Evolutionary conservation across 1,140 invertebrate genomes (phyloP).

Genomic region (Elymnias hypermnestra): DNA sequence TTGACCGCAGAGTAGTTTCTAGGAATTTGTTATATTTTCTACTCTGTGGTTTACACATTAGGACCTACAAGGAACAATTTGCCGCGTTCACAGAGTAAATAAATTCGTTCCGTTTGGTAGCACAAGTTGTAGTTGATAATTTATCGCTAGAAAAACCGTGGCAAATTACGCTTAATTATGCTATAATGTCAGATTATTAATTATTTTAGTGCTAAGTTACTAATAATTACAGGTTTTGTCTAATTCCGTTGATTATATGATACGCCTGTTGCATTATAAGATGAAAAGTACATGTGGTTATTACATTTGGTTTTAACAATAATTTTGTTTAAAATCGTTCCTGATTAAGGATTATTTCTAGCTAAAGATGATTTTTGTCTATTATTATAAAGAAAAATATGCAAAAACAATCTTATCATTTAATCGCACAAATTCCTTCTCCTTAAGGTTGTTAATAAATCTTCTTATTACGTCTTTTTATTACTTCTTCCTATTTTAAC

Average conservation of each 20-base stretch:
- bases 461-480: too few species aligned
- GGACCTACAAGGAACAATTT: not conserved
- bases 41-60: not conserved
- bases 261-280: not conserved
- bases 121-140: constrained; percentile 29
- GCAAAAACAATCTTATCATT: too few species aligned
- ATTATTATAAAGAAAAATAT: too few species aligned
- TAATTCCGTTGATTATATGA: not conserved
- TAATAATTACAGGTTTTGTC: constrained; percentile 36
- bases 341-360: too few species aligned
- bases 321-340: too few species aligned
- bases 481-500: too few species aligned
- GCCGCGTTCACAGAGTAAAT: constrained; percentile 16
- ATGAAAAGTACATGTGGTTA: too few species aligned
- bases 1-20: not conserved
- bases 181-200: constrained; percentile 55
- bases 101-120: constrained; percentile 42
- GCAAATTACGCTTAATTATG: constrained; percentile 53
- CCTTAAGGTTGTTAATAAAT: too few species aligned
- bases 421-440: too few species aligned
- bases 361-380: too few species aligned
- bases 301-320: too few species aligned
- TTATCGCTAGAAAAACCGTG: constrained; percentile 47
- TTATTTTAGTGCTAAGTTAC: constrained; percentile 47
- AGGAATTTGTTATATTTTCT: not conserved